These are phyloP conservation scores for Regulus satrapa DNA, from an alignment of 2,113 vertebrate genomes.

Conservation along the genomic window DNA sequence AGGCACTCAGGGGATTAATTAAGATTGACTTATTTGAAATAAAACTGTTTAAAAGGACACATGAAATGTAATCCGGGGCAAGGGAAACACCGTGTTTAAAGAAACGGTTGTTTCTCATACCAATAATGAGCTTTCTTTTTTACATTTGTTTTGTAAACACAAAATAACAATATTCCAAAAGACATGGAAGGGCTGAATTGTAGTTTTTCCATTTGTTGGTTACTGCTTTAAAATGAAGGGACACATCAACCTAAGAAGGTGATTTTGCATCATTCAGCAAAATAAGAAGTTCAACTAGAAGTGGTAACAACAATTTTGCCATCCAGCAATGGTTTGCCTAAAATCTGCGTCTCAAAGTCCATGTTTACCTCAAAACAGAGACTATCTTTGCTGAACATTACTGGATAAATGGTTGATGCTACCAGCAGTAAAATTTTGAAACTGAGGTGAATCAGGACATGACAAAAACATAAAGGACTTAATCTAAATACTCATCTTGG, in stretches of 20 bases:
- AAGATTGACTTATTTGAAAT: slow-evolving; percentile 26
- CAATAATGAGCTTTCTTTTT: background rate
- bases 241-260: background rate
- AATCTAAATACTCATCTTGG: background rate
- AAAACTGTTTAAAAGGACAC: slow-evolving; percentile 28
- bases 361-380: background rate
- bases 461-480: background rate
- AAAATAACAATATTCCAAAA: background rate
- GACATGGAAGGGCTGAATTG: background rate
- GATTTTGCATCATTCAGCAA: background rate
- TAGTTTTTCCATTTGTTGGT: background rate
- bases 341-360: background rate
- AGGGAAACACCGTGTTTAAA: background rate
- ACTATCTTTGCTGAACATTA: background rate
- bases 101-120: background rate
- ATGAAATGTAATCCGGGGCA: background rate
- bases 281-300: background rate
- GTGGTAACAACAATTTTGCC: background rate
- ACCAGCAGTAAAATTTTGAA: background rate
- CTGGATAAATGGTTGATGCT: background rate
- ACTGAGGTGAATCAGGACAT: background rate
- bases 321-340: background rate
- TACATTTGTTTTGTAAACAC: background rate
- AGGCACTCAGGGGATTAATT: slow-evolving; percentile 24
- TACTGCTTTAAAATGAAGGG: background rate